These are phyloP conservation scores for Chrysotoxum bicinctum DNA, from an alignment of 2,888 invertebrate species.

Conservation along the genomic window DNA sequence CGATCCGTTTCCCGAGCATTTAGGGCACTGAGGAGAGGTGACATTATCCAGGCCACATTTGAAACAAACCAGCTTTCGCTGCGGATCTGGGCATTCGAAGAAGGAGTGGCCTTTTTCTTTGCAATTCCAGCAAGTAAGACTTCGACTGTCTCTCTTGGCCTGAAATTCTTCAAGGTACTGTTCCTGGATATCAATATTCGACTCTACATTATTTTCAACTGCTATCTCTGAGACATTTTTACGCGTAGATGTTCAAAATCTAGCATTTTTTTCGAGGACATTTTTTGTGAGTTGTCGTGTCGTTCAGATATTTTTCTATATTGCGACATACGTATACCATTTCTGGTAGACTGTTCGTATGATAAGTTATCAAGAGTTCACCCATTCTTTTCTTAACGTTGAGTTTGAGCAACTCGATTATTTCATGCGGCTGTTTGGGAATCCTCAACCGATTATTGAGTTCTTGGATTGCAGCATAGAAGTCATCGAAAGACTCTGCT, in stretches of 20 bases:
- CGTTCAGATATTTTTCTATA: not conserved
- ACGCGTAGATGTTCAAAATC: not conserved
- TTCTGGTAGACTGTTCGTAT: too few relatives aligned
- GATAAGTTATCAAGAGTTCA: too few relatives aligned
- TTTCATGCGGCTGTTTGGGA: too few relatives aligned
- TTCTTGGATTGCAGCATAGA: not conserved
- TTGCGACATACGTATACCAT: not conserved
- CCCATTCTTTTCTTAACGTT: too few relatives aligned
- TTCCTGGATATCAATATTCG: too few relatives aligned
- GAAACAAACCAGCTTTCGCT: not conserved
- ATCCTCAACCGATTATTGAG: too few relatives aligned
- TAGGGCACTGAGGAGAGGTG: not conserved
- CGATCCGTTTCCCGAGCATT: too few relatives aligned
- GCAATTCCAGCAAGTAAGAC: too few relatives aligned
- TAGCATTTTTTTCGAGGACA: too few relatives aligned
- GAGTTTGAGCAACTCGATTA: too few relatives aligned
- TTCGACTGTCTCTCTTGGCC: too few relatives aligned
- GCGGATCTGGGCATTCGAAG: not conserved
- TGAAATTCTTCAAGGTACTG: too few relatives aligned
- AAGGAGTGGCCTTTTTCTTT: not conserved
- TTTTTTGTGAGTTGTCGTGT: not conserved
- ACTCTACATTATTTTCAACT: not conserved
- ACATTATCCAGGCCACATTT: not conserved
- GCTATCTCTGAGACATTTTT: not conserved
- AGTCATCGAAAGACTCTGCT: constrained; percentile 2